Evolutionary conservation across 1,140 invertebrate genomes (phyloP), one percentile per base, ranked within the genome.

Genomic region (Eufriesea mexicana): DNA sequence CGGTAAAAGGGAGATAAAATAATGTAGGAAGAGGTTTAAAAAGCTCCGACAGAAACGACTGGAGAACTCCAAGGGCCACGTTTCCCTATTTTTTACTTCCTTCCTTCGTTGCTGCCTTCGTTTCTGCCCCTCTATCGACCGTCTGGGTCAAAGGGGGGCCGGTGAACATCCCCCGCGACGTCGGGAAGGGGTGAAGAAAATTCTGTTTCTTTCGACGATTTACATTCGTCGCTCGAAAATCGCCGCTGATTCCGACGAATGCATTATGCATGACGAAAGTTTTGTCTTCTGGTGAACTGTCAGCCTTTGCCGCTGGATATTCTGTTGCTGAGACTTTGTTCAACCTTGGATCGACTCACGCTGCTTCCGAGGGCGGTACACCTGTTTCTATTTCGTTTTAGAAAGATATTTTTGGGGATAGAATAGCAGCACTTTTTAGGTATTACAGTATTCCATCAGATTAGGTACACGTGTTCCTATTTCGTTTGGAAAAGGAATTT

Each of bases 21-120:
- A 91, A 90, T 91, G 89, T 90, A 91, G 78, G 85, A 90, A 91
- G 83, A 90, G 86, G 84, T 92, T 86, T 84, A 86, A 89, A 89
- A 90, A 91, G 86, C 88, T 88, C 83, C 83, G 23, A 18, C 20
- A 67, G 71, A 83, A 84, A 84, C 77, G 84, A 77, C 55, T 64
- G 64, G n/a, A 78, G 76, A 85, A 72, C 61, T 82, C 79, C 49
- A 18, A 66, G 74, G 45, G 47, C 55, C 51, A 54, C 70, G 67
- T 67, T 67, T 49, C 62, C 28, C 68, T 55, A 75, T 61, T 75
- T 75, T 83, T 77, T 83, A 42, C 55, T 75, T 72, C 14, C 28
- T n/a, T 79, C 16, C 20, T 2, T 23, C 35, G 28, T 57, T 42
- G 47, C n/a, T 45, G 42, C 20, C 55, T 80, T 68, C 54, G 62